Evolutionary conservation across 2,113 vertebrate genomes (phyloP).

Genomic region (Sceloporus tristichus): DNA sequence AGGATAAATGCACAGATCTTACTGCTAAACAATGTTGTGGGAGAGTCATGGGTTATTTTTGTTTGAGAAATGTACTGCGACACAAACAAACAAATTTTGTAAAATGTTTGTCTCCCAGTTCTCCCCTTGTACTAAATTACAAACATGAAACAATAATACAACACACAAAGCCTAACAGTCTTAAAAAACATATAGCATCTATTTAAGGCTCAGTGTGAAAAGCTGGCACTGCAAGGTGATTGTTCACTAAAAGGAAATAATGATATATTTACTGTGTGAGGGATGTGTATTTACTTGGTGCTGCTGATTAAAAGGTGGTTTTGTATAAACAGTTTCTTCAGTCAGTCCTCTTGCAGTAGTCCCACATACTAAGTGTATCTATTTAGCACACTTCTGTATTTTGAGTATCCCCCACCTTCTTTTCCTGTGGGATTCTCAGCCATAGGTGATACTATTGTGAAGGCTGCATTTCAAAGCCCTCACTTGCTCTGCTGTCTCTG

Average conservation of each 20-base stretch:
- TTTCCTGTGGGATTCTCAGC: conserved; percentile 62
- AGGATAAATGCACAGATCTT: not conserved
- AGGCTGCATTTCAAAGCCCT: conserved; percentile 64
- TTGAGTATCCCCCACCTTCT: not conserved
- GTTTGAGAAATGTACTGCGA: conserved; percentile 16
- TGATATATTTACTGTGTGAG: conserved; percentile 34
- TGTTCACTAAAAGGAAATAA: conserved; percentile 45
- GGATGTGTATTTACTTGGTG: conserved; percentile 30
- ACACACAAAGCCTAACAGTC: conserved; percentile 51
- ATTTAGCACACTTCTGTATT: conserved; percentile 47
- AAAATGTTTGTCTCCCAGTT: not conserved
- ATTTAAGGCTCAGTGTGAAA: conserved; percentile 54
- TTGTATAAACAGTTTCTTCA: conserved; percentile 38
- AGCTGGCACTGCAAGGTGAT: conserved; percentile 42
- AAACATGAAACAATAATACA: conserved; percentile 18
- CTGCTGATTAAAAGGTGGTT: conserved; percentile 29
- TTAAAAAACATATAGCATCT: conserved; percentile 51
- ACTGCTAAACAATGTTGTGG: not conserved
- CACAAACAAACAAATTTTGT: conserved; percentile 29
- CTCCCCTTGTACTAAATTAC: not conserved
- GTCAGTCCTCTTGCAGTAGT: conserved; percentile 24
- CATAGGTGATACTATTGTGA: conserved; percentile 61
- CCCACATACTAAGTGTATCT: conserved; percentile 40
- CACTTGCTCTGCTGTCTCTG: conserved; percentile 77
- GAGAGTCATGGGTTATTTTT: conserved; percentile 26